Conservation (phyloP, 2,797 vertebrate genomes). For the Cirrhinus mrigala region DNA sequence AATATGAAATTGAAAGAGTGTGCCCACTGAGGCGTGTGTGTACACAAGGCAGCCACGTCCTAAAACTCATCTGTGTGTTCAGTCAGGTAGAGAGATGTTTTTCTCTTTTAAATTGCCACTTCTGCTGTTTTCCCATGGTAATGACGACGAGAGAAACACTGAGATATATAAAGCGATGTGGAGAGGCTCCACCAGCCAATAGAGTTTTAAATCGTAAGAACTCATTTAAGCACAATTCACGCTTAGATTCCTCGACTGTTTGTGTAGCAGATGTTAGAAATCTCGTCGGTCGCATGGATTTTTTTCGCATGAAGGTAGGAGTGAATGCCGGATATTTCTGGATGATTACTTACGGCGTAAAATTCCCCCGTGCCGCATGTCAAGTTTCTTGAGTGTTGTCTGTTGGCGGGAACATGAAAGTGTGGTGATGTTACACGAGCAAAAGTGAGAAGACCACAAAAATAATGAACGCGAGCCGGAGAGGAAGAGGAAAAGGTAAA, state of each 20-base stretch:
- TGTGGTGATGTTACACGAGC: conserved; percentile 18
- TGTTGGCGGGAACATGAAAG: conserved; percentile 20
- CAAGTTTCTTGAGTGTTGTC: conserved; percentile 41
- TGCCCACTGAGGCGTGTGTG: conserved; percentile 59
- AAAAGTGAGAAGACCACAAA: conserved; percentile 38
- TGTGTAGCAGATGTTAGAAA: conserved; percentile 39
- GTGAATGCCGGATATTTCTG: conserved; percentile 35
- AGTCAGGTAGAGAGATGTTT: conserved; percentile 65
- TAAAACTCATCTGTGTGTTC: conserved; percentile 66
- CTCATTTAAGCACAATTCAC: conserved; percentile 41
- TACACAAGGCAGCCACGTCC: conserved; percentile 60
- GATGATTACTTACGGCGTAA: conserved; percentile 16
- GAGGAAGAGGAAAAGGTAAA: conserved; percentile 34
- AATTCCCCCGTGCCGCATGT: conserved; percentile 29
- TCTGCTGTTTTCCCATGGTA: conserved; percentile 65
- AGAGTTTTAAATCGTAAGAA: conserved; percentile 25
- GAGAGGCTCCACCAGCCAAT: conserved; percentile 13
- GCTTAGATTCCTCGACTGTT: conserved; percentile 34
- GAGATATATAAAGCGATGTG: conserved; percentile 32
- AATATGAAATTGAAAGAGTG: conserved; percentile 59
- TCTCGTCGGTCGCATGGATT: background rate
- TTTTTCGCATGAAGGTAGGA: background rate
- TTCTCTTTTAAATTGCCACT: conserved; percentile 64
- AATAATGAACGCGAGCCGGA: conserved; percentile 13
- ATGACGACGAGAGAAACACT: conserved; percentile 47